phyloP scores from a whole-genome alignment of 1,140 invertebrate species.

The Macrostomum lignano region DNA sequence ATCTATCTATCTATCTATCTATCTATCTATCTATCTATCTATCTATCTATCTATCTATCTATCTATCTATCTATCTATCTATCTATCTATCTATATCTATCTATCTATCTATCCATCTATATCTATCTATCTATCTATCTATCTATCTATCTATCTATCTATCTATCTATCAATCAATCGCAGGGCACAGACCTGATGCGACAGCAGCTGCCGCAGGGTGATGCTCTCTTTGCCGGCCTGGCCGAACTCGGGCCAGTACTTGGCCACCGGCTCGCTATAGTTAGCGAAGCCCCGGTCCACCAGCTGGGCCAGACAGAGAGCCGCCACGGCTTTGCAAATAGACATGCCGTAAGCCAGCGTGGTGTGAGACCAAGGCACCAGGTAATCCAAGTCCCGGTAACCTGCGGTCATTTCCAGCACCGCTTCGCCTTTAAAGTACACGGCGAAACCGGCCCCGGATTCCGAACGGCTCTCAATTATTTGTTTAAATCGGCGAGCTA shows the following conservation, averaged over 20 bases:
- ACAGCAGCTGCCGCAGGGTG: slow-evolving; percentile 23
- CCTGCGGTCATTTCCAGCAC: slow-evolving; percentile 19
- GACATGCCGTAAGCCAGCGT: slow-evolving; percentile 11
- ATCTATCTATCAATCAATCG: no score
- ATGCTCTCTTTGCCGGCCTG: slow-evolving; percentile 25
- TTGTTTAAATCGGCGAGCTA: no score
- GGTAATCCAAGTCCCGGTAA: slow-evolving; percentile 14
- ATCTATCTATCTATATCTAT: no score
- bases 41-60: no score
- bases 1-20: no score
- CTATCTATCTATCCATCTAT: no score
- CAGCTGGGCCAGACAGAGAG: slow-evolving; percentile 18
- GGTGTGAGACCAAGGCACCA: slow-evolving; percentile 11
- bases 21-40: no score
- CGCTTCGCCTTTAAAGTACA: slow-evolving; percentile 13
- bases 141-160: no score
- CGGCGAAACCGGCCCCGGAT: slow-evolving; percentile 15
- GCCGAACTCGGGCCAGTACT: slow-evolving; percentile 30
- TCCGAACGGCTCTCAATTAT: no score
- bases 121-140: no score
- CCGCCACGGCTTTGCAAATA: slow-evolving; percentile 16
- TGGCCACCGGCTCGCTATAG: slow-evolving; percentile 17
- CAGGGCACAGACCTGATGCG: slow-evolving; percentile 27
- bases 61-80: no score
- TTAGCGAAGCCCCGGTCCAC: slow-evolving; percentile 21